Evolutionary conservation across 1,140 invertebrate species (phyloP).

Genomic region (Gerris buenoi): DNA sequence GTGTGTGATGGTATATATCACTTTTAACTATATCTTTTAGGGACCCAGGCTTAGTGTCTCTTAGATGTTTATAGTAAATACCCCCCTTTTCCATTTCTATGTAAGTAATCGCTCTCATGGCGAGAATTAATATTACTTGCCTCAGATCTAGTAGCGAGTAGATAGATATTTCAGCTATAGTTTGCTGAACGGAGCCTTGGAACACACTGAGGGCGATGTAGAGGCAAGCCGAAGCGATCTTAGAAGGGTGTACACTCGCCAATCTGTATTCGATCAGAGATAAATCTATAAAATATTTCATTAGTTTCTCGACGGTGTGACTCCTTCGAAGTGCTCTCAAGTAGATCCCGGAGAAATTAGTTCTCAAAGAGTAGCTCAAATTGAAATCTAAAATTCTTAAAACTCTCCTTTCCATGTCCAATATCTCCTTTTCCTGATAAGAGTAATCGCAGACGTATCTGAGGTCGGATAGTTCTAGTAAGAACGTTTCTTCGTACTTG

Average conservation of each 20-base stretch:
- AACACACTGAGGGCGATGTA: slow-evolving; percentile 43
- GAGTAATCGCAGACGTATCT: slow-evolving; percentile 81
- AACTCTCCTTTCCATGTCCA: slow-evolving; percentile 71
- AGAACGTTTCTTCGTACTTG: slow-evolving; percentile 90
- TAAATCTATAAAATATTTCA: slow-evolving; percentile 87
- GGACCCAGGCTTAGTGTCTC: neutral
- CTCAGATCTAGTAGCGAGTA: neutral
- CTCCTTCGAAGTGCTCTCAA: slow-evolving; percentile 21
- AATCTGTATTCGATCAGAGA: slow-evolving; percentile 67
- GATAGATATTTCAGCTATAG: neutral
- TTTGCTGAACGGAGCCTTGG: neutral
- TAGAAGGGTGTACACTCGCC: slow-evolving; percentile 63
- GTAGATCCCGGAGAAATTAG: slow-evolving; percentile 6
- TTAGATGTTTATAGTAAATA: neutral
- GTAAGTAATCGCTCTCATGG: neutral
- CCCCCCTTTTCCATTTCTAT: neutral
- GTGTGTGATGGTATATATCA: neutral
- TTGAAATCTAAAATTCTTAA: slow-evolving; percentile 59
- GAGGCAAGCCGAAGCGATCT: slow-evolving; percentile 56
- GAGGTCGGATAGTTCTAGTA: slow-evolving; percentile 69
- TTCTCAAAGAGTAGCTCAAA: slow-evolving; percentile 52
- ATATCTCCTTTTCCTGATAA: slow-evolving; percentile 59
- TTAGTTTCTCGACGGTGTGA: slow-evolving; percentile 57
- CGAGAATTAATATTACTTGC: neutral
- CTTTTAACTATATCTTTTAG: neutral